Conservation (phyloP, 2,888 invertebrate genomes). For the Athrips mouffetella region DNA sequence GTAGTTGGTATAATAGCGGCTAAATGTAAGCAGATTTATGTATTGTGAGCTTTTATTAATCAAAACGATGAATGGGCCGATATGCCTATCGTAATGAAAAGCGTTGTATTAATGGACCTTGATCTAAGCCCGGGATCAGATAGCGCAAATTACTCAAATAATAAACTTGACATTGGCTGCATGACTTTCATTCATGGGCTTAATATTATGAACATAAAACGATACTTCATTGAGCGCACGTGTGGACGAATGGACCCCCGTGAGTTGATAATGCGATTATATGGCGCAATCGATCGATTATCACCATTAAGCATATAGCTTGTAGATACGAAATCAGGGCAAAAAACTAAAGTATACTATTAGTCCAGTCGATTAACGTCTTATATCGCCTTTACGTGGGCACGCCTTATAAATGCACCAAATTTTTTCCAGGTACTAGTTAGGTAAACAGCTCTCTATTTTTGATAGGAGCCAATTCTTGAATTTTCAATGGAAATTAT, state of each 20-base stretch:
- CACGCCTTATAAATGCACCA: too few species aligned
- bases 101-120: conserved; percentile 16
- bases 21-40: neutral
- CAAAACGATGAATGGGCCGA: conserved; percentile 1
- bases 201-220: conserved; percentile 26
- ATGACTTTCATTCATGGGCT: conserved; percentile 20
- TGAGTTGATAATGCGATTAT: conserved; percentile 62
- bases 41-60: neutral
- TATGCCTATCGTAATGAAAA: conserved; percentile 9
- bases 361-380: too few species aligned
- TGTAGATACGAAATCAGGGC: too few species aligned
- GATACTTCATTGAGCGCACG: conserved; percentile 28
- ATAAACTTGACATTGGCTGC: conserved; percentile 27
- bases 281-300: conserved; percentile 56
- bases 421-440: too few species aligned
- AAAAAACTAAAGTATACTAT: too few species aligned
- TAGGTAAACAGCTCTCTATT: too few species aligned
- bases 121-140: conserved; percentile 26
- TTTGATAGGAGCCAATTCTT: too few species aligned
- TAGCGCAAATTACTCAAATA: conserved; percentile 25
- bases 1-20: too few species aligned
- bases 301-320: too few species aligned
- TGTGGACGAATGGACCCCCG: conserved; percentile 51
- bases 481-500: too few species aligned
- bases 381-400: too few species aligned